Conservation (phyloP, 2,888 invertebrate genomes). For the Ochlodes sylvanus region DNA sequence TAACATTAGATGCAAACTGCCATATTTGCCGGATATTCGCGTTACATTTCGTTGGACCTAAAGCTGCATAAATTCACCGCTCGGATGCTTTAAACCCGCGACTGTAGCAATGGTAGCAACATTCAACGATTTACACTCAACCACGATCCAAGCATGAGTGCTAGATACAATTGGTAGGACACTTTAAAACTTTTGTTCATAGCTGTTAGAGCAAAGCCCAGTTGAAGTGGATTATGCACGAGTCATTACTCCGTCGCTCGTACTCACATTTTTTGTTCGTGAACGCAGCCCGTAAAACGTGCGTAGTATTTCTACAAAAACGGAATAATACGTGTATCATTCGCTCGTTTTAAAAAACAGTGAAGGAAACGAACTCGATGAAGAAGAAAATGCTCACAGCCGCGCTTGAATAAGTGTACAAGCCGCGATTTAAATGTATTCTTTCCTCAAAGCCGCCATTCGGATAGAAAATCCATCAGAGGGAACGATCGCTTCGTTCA, state of each 20-base stretch:
- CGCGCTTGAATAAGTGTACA: conserved; percentile 29
- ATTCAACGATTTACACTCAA: conserved; percentile 28
- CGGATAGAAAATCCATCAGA: conserved; percentile 35
- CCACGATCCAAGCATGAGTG: conserved; percentile 13
- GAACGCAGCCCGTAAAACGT: neutral
- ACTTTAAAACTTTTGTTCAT: conserved; percentile 22
- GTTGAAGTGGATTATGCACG: conserved; percentile 23
- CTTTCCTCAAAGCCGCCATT: conserved; percentile 34
- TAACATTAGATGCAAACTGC: conserved; percentile 26
- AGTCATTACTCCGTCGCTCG: conserved; percentile 19
- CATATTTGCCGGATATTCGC: conserved; percentile 28
- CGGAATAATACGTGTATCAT: neutral
- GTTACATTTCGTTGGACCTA: conserved; percentile 14
- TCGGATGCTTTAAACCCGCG: neutral
- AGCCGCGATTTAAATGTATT: conserved; percentile 36
- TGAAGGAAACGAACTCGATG: conserved; percentile 6
- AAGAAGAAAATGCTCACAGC: conserved; percentile 27
- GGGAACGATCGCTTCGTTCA: conserved; percentile 31
- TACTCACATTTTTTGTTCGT: conserved; percentile 23
- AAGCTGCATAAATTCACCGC: conserved; percentile 8
- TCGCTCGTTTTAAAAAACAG: conserved; percentile 11
- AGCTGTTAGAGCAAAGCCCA: conserved; percentile 26
- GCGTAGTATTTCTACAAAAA: neutral
- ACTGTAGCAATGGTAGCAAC: conserved; percentile 6
- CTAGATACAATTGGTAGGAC: conserved; percentile 33